These are phyloP conservation scores for Zele albiditarsus DNA, from an alignment of 2,888 invertebrate genomes.

Conservation along the genomic window DNA sequence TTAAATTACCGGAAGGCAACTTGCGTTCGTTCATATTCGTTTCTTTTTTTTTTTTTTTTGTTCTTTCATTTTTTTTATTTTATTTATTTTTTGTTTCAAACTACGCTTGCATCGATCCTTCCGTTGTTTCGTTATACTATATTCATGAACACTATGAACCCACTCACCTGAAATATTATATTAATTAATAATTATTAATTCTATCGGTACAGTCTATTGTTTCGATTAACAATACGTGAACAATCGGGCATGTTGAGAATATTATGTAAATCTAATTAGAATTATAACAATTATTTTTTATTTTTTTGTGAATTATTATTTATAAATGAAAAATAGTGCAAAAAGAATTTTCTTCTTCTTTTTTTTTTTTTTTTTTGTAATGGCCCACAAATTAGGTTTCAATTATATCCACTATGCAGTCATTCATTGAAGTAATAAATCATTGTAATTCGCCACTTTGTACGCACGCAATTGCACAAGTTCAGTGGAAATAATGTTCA, in stretches of 20 bases:
- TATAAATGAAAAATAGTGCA: too few species aligned
- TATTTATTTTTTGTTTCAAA: background rate
- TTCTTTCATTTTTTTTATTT: background rate
- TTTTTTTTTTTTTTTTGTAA: background rate
- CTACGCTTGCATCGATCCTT: too few species aligned
- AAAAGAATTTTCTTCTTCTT: background rate
- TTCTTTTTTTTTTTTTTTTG: slow-evolving; percentile 3
- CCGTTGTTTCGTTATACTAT: too few species aligned
- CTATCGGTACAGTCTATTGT: too few species aligned
- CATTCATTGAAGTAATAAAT: background rate
- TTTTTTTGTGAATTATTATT: too few species aligned
- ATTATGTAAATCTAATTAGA: too few species aligned
- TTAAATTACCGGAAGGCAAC: background rate
- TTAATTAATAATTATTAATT: too few species aligned
- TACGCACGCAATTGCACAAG: background rate
- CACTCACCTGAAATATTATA: too few species aligned
- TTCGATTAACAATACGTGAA: too few species aligned
- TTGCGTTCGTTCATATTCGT: background rate
- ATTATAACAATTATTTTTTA: too few species aligned
- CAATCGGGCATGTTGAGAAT: too few species aligned
- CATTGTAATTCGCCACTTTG: background rate
- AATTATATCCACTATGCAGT: background rate
- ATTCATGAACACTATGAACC: too few species aligned
- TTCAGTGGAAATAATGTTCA: background rate
- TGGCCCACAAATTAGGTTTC: background rate